Evolutionary conservation across 1,140 invertebrate genomes (phyloP).

Genomic region (Sarcophaga bullata): DNA sequence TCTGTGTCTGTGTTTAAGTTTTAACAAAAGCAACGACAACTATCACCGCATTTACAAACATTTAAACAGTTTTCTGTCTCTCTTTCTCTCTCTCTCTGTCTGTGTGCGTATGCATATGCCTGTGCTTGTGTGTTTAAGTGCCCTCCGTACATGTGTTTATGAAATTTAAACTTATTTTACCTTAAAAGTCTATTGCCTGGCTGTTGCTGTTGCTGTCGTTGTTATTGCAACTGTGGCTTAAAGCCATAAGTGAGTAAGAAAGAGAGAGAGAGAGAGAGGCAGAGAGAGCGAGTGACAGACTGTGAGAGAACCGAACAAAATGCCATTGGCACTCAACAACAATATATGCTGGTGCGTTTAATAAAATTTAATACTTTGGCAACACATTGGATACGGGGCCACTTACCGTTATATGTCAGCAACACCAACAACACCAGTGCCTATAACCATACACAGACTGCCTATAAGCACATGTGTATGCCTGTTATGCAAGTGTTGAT

Average conservation of each 20-base stretch:
- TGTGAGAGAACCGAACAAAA: background rate
- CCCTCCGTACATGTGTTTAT: background rate
- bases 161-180: background rate
- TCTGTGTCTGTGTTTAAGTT: background rate
- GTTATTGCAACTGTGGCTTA: conserved; percentile 22
- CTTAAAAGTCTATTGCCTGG: background rate
- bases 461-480: too few species aligned
- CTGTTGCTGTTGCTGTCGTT: conserved; percentile 15
- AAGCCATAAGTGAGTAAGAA: background rate
- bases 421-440: background rate
- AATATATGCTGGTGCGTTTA: conserved; percentile 26
- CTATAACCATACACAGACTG: too few species aligned
- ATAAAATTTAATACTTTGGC: conserved; percentile 41
- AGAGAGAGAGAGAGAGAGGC: background rate
- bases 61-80: background rate
- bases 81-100: background rate
- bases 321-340: conserved; percentile 31
- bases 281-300: background rate
- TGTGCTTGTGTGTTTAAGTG: background rate
- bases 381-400: conserved; percentile 30
- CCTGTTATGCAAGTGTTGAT: background rate
- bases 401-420: conserved; percentile 21
- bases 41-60: background rate
- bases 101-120: background rate
- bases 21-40: conserved; percentile 2